Base-by-base conservation (phyloP, 2,888 invertebrate species). In the Ochlodes sylvanus region DNA sequence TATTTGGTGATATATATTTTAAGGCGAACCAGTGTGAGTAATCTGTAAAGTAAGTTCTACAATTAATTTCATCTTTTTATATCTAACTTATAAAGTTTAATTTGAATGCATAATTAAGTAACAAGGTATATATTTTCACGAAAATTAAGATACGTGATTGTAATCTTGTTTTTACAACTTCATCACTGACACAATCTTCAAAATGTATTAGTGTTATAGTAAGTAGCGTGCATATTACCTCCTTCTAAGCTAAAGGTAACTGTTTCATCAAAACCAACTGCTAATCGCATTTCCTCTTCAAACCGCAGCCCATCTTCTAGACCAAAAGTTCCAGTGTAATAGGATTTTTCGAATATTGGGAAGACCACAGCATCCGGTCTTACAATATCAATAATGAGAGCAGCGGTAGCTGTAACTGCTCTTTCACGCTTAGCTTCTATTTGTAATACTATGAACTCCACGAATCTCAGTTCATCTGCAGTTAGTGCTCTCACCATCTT, bases 381-480 rank as follows among this genome's bases (percentile, higher is more conserved):
- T 38, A 82, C 68, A 50, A 88, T 70, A 56, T 83, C 79, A 42
- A 89, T 76, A 34, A 89, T 69, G 27, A 88, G 65, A 44, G 76
- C 80, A 1, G 86, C 73, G 61, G 76, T 75, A 32, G 72, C 82
- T 14, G 87, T 69, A n/a, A 86, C 75, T 0, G 88, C 86, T 69
- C 82, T 77, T 42, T 78, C 76, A 72, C 85, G 79, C 17, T 72
- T 75, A 44, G 89, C 90, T 76, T 83, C 79, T 17, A 91, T 68
- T 70, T 87, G 82, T 32, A 91, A 72, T n/a, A 85, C 71, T 71
- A 91, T 76, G 69, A 84, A 84, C 44, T 77, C 74, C 21, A 78
- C 75, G 50, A 74, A 72, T 62, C 76, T 71, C 27, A 80, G 55
- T 10, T 81, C 70, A 65, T 83, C 82, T 9, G 63, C 47, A 9